Conservation (phyloP, 2,888 invertebrate genomes). For the Lithosia quadra region DNA sequence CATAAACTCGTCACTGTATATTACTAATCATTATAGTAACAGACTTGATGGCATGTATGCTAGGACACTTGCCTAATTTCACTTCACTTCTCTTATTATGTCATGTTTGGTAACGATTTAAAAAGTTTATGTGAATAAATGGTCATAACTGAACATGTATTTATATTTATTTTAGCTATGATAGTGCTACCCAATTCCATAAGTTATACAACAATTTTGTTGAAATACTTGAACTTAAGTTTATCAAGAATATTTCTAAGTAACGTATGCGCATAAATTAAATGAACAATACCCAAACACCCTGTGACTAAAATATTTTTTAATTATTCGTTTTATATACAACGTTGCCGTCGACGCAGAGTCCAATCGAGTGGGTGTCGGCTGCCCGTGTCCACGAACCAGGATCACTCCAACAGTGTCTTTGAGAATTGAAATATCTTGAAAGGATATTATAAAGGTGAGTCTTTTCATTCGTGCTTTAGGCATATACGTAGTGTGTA, state of each 20-base stretch:
- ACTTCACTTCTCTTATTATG: too few relatives aligned
- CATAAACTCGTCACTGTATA: too few relatives aligned
- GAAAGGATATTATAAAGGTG: constrained; percentile 47
- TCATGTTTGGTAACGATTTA: not conserved
- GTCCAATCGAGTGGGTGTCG: constrained; percentile 69
- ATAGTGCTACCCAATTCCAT: not conserved
- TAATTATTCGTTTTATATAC: constrained; percentile 74
- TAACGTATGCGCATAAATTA: constrained; percentile 15
- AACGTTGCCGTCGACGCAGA: constrained; percentile 37
- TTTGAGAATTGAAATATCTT: constrained; percentile 27
- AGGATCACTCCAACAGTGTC: constrained; percentile 38
- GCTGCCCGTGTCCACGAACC: constrained; percentile 68
- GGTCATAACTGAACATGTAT: too few relatives aligned
- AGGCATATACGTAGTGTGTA: not conserved
- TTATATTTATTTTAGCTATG: not conserved
- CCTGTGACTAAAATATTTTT: constrained; percentile 66
- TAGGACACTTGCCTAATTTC: too few relatives aligned
- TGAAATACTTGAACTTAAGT: constrained; percentile 5
- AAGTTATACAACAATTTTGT: not conserved
- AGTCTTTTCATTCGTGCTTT: constrained; percentile 21
- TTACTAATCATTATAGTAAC: too few relatives aligned
- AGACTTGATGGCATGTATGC: too few relatives aligned
- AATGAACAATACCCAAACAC: constrained; percentile 44
- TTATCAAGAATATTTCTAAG: not conserved
- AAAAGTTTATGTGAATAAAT: not conserved